Percentiles rank a stretch among this genome's conserved stretches.
Evolutionary conservation across 2,113 vertebrate genomes (phyloP).

Genomic region (Theristicus caerulescens): DNA sequence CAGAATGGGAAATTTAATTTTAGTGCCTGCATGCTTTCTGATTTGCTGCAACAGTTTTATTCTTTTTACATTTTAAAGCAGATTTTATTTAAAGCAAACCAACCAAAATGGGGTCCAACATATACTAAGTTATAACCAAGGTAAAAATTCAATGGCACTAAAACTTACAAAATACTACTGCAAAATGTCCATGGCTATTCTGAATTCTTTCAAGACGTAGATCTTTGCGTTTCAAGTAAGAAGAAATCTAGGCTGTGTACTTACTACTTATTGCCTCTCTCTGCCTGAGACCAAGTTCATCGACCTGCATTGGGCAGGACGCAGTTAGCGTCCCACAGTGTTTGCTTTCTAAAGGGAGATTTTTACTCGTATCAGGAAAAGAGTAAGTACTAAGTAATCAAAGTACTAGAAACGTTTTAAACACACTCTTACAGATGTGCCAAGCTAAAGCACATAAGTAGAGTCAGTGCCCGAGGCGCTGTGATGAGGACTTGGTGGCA

Average conservation of each 20-base stretch:
- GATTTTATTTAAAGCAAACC: constrained; percentile 33
- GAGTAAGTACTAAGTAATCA: not conserved
- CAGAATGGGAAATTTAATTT: constrained; percentile 40
- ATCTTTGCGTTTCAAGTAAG: not conserved
- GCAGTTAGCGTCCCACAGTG: not conserved
- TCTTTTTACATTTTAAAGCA: not conserved
- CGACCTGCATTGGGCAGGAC: not conserved
- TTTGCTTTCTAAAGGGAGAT: not conserved
- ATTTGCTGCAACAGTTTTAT: accelerated
- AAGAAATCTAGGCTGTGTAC: not conserved
- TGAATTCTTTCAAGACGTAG: not conserved
- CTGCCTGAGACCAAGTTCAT: not conserved
- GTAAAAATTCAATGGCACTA: not conserved
- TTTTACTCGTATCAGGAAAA: not conserved
- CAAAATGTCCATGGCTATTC: not conserved
- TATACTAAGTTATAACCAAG: not conserved
- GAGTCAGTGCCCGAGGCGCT: not conserved
- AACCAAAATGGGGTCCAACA: not conserved
- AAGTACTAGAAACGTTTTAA: not conserved
- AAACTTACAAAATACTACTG: not conserved
- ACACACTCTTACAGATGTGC: not conserved
- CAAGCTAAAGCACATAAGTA: not conserved
- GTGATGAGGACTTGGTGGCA: not conserved
- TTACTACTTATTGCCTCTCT: not conserved
- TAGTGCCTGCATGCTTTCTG: constrained; percentile 2